Conservation (phyloP, 2,113 vertebrate species). For the Chlorocebus sabaeus region DNA sequence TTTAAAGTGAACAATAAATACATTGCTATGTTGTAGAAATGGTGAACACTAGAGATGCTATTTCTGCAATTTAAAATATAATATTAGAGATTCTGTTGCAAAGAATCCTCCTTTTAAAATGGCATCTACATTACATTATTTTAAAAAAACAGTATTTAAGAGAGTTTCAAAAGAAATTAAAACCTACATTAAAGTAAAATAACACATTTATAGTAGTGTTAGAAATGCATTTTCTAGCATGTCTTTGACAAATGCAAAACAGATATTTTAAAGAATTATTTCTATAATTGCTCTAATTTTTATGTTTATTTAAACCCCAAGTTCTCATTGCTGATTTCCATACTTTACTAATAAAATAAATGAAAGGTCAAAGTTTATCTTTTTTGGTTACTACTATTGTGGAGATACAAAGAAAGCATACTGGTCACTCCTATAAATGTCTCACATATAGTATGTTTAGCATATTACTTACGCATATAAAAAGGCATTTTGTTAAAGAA, state of each 20-base stretch:
- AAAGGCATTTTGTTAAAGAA: background rate
- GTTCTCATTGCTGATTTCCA: background rate
- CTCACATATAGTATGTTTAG: background rate
- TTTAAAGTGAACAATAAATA: background rate
- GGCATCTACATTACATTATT: background rate
- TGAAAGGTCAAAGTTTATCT: background rate
- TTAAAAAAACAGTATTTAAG: background rate
- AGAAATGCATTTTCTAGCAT: background rate
- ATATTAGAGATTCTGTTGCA: background rate
- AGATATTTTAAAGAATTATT: background rate
- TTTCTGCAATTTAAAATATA: background rate
- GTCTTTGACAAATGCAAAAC: slow-evolving; percentile 17
- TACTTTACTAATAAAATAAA: background rate
- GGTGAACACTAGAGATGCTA: background rate
- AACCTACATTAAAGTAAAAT: background rate
- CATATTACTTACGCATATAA: background rate
- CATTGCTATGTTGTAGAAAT: background rate
- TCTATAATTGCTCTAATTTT: background rate
- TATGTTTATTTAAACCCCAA: background rate
- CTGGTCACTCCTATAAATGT: background rate
- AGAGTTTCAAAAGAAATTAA: background rate
- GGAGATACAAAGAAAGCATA: background rate
- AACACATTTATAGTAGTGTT: background rate
- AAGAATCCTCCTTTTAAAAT: background rate
- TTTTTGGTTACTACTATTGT: background rate